Base-by-base conservation (phyloP, 2,888 invertebrate genomes). In the Cheilosia impressa region DNA sequence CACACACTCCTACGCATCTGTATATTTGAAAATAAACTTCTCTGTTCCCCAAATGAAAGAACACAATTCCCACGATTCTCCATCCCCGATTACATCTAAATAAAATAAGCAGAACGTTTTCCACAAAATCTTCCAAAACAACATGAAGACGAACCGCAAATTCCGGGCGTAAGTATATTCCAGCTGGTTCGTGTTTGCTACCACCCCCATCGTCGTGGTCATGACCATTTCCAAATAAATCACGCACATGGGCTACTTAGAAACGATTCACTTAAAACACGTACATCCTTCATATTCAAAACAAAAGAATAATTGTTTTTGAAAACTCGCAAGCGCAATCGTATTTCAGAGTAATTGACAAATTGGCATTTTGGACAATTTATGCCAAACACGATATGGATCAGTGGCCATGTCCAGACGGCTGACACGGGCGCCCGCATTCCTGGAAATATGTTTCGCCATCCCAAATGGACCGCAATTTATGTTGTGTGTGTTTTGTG, bases 201-300 rank as follows among this genome's bases (percentile, higher is more conserved):
- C 57, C 19, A 19, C 19, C 47, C 47, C 19, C 57, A 57, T 38
- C 57, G 10, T 57, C 57, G 38, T 57, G 57, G 57, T 57, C 57
- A 38, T 38, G 38, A 57, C 19, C 57, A 38, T 7, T 34, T 57
- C 38, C 2, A 22, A 38, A 19, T 57, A 57, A 57, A 57, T 57
- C 57, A 9, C 31, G 17, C 19, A 13, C 31, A 57, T n/a, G 0
- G 38, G 13, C 38, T 13, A 57, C 55, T 6, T 34, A 17, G 47
- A 47, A 47, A 9, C 17, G 19, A 2, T 47, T 19, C 9, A 17
- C 47, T 31, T 9, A 9, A 38, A 13, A 19, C 5, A 10, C 2
- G 6, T 17, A 17, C 17, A 19, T 47, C 47, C 47, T 19, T 47
- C 17, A 47, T 19, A 47, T n/a, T n/a, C 15, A 22, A 27, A 38